phyloP scores from a whole-genome alignment of 2,797 vertebrate species.

The Syndactyla subalaris region DNA sequence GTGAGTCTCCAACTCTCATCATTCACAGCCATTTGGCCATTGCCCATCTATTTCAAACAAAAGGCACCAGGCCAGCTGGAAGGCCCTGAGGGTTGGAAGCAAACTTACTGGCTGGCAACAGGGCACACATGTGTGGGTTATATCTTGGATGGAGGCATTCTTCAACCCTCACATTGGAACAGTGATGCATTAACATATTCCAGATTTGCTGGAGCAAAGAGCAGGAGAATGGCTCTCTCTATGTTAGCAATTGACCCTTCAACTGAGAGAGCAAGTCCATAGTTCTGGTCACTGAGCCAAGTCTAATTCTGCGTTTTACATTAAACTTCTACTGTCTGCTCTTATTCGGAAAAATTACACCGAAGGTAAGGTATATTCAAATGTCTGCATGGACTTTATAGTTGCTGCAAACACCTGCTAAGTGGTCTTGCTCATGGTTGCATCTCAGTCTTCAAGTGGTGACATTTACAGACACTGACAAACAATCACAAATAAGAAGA shows the following conservation, averaged over 20 bases:
- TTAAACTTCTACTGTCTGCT: neutral
- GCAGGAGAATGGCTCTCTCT: neutral
- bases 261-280: neutral
- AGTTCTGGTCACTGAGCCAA: neutral
- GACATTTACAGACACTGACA: neutral
- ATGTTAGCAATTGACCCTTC: neutral
- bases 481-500: neutral
- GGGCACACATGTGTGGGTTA: neutral
- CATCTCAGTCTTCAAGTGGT: neutral
- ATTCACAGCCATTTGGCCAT: neutral
- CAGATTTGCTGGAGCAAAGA: neutral
- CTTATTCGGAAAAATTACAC: neutral
- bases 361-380: neutral
- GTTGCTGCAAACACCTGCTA: neutral
- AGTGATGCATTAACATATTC: neutral
- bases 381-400: neutral
- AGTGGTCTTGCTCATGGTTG: neutral
- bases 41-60: neutral
- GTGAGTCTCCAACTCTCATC: neutral
- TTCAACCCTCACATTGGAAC: neutral
- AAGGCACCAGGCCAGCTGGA: neutral
- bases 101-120: neutral
- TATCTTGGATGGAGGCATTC: neutral
- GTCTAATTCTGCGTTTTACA: neutral
- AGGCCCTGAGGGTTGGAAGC: neutral